A percentile compares a stretch with the other conserved stretches of the same genome.
Conservation (phyloP, 2,113 vertebrate genomes). For the Oreotrochilus melanogaster region DNA sequence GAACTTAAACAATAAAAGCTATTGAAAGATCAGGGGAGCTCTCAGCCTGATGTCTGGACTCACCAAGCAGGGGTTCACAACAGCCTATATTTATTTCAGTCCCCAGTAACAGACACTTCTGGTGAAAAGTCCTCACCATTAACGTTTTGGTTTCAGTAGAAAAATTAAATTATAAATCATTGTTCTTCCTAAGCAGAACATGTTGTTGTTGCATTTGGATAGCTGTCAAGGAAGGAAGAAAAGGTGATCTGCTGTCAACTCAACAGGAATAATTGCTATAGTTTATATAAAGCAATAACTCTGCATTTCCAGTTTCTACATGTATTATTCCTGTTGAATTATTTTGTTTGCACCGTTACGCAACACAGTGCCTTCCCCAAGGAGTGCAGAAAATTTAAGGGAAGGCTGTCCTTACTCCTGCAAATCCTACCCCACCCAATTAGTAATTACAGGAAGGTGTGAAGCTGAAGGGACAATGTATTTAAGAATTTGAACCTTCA, state of each 20-base stretch:
- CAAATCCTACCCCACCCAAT: constrained; percentile 39
- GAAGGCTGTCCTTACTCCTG: neutral
- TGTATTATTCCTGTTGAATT: constrained; percentile 72
- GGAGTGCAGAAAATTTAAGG: constrained; percentile 24
- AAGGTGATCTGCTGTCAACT: constrained; percentile 68
- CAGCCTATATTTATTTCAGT: neutral
- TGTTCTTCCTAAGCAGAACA: constrained; percentile 41
- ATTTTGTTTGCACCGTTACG: constrained; percentile 72
- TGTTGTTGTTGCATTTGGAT: constrained; percentile 55
- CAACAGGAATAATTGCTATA: constrained; percentile 61
- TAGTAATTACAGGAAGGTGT: constrained; percentile 41
- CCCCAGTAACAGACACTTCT: neutral
- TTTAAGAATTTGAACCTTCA: neutral
- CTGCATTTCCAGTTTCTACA: constrained; percentile 71
- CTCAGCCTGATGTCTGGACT: neutral
- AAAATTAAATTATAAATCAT: constrained; percentile 41
- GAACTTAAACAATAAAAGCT: constrained; percentile 2
- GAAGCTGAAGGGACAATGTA: constrained; percentile 2
- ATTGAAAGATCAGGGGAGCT: neutral
- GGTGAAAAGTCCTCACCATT: neutral
- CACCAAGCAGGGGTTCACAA: neutral
- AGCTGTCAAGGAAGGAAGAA: constrained; percentile 69
- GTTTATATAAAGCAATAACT: constrained; percentile 75
- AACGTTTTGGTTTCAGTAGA: neutral
- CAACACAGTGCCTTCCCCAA: constrained; percentile 56